Conservation (phyloP, 1,140 invertebrate species). For the Drosophila saltans region DNA sequence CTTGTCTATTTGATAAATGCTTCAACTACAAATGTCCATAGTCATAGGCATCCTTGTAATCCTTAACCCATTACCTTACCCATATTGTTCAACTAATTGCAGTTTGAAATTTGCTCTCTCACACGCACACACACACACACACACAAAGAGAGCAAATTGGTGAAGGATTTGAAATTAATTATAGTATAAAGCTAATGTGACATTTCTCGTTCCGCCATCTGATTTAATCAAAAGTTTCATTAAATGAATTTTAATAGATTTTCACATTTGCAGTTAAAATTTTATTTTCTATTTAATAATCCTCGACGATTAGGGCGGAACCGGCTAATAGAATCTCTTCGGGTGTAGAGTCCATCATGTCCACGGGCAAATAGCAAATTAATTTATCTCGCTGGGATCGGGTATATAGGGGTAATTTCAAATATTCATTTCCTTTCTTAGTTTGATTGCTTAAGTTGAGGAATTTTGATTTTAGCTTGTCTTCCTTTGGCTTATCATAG, state of each 20-base stretch:
- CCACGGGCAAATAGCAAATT: conserved; percentile 65
- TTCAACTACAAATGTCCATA: conserved; percentile 34
- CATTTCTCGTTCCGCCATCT: conserved; percentile 32
- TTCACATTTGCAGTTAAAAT: background rate
- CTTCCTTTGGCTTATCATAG: conserved; percentile 7
- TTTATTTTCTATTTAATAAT: conserved; percentile 49
- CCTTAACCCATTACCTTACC: conserved; percentile 31
- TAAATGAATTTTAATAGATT: conserved; percentile 9
- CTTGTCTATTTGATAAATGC: conserved; percentile 55
- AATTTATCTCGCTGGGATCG: conserved; percentile 62
- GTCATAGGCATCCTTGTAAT: conserved; percentile 53
- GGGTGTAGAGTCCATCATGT: conserved; percentile 31
- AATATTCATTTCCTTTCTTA: conserved; percentile 27
- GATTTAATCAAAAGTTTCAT: conserved; percentile 4
- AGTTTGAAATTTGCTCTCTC: conserved; percentile 31
- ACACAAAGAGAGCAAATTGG: conserved; percentile 27
- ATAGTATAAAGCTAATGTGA: conserved; percentile 65
- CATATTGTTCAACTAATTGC: conserved; percentile 62
- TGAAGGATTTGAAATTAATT: conserved; percentile 76
- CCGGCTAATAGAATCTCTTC: conserved; percentile 74
- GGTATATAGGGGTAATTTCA: conserved; percentile 67
- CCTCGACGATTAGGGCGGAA: conserved; percentile 72
- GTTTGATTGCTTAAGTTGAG: conserved; percentile 27
- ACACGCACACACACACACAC: too few species aligned
- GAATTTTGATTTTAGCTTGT: background rate